A percentile compares a stretch with the other conserved stretches of the same genome.
Evolutionary conservation across 2,797 vertebrate genomes (phyloP).

Genomic region (Spinus olivaceus): DNA sequence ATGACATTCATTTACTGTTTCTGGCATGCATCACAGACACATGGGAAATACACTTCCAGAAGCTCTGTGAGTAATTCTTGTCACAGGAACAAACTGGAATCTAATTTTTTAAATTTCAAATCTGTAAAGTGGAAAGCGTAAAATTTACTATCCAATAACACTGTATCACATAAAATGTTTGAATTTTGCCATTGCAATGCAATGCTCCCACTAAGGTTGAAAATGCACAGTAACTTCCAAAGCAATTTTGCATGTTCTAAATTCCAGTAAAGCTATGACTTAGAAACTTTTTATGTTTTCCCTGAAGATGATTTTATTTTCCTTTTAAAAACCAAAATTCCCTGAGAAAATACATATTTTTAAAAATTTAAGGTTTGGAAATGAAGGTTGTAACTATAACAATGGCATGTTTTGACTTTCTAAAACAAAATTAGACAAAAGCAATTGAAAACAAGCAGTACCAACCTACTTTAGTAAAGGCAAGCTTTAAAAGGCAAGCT

Average conservation of each 20-base stretch:
- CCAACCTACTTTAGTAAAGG: not conserved
- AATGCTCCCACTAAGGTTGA: not conserved
- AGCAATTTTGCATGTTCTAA: not conserved
- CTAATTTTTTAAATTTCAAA: not conserved
- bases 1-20: slow-evolving; percentile 30
- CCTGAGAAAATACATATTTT: not conserved
- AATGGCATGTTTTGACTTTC: not conserved
- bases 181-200: not conserved
- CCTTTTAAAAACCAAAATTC: not conserved
- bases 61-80: not conserved
- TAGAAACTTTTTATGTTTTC: not conserved
- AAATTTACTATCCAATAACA: not conserved
- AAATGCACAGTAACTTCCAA: not conserved
- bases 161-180: not conserved
- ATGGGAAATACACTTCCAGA: not conserved
- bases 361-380: not conserved
- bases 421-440: not conserved
- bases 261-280: not conserved
- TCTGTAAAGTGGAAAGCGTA: not conserved
- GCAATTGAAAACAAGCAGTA: not conserved
- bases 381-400: not conserved
- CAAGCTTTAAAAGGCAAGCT: not conserved
- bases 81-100: not conserved
- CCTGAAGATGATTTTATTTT: not conserved
- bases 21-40: slow-evolving; percentile 24